Percentiles rank a stretch among this genome's conserved stretches.
phyloP scores from a whole-genome alignment of 2,888 invertebrate genomes.

The Taphrorychus bicolor region DNA sequence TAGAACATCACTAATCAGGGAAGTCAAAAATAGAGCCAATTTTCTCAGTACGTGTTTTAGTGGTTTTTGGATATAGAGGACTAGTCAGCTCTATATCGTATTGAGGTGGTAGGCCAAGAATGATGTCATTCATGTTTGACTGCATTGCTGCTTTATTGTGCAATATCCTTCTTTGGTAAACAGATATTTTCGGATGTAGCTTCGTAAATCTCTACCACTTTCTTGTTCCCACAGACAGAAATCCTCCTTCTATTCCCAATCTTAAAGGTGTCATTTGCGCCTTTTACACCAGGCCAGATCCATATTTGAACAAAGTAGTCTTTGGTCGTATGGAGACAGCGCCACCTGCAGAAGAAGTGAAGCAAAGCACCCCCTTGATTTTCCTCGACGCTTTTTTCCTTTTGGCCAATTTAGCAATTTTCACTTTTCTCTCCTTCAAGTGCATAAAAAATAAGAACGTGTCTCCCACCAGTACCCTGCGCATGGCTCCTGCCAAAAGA shows the following conservation, averaged over 20 bases:
- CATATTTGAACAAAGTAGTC: conserved; percentile 39
- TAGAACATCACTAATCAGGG: no score
- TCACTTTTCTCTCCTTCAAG: conserved; percentile 72
- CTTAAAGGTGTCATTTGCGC: neutral
- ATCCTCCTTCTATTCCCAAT: conserved; percentile 25
- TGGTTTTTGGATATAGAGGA: no score
- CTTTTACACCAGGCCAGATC: neutral
- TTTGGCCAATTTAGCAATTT: conserved; percentile 74
- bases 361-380: conserved; percentile 60
- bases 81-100: no score
- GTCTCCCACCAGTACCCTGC: conserved; percentile 8
- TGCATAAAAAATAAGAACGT: conserved; percentile 65
- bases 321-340: conserved; percentile 57
- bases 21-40: no score
- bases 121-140: no score
- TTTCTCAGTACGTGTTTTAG: no score
- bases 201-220: no score
- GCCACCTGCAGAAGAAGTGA: conserved; percentile 51
- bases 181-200: no score
- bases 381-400: conserved; percentile 75
- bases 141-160: no score
- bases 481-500: conserved; percentile 63
- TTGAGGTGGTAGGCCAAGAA: no score
- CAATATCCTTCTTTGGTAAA: no score
- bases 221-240: neutral